These are phyloP conservation scores for Myiothlypis chrysogaster DNA, from an alignment of 2,797 vertebrate genomes.

Conservation along the genomic window DNA sequence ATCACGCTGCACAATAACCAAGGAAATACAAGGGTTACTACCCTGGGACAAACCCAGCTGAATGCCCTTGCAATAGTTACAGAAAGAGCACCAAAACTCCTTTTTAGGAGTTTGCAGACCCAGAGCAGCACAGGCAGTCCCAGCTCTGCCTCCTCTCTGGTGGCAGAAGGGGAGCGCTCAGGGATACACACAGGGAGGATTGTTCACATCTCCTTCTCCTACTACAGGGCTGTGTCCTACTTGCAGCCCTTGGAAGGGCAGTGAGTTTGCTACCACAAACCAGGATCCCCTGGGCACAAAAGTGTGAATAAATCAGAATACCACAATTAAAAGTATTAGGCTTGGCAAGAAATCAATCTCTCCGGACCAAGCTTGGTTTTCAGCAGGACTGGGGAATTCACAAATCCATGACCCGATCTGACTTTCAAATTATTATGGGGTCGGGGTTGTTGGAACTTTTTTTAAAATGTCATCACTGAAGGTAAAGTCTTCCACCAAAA, in stretches of 20 bases:
- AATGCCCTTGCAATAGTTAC: not conserved
- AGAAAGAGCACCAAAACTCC: not conserved
- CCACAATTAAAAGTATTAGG: not conserved
- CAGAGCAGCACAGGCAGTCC: not conserved
- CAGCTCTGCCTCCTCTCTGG: not conserved
- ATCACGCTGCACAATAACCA: conserved; percentile 67
- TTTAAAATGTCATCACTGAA: not conserved
- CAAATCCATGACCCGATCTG: not conserved
- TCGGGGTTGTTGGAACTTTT: not conserved
- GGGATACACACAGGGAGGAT: not conserved
- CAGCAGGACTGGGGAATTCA: not conserved
- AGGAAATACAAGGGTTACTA: not conserved
- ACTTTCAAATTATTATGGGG: not conserved
- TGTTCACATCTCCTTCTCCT: not conserved
- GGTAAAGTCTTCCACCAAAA: not conserved
- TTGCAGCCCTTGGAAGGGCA: not conserved
- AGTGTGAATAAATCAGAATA: conserved; percentile 20
- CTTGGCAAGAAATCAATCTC: not conserved
- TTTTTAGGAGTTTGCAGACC: not conserved
- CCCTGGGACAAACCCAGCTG: not conserved
- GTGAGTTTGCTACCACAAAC: not conserved
- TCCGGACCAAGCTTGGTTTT: not conserved
- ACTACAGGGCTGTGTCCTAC: not conserved
- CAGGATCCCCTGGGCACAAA: not conserved
- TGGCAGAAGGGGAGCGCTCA: not conserved